Base-by-base conservation (phyloP, 2,113 vertebrate genomes). In the Hippocampus zosterae region DNA sequence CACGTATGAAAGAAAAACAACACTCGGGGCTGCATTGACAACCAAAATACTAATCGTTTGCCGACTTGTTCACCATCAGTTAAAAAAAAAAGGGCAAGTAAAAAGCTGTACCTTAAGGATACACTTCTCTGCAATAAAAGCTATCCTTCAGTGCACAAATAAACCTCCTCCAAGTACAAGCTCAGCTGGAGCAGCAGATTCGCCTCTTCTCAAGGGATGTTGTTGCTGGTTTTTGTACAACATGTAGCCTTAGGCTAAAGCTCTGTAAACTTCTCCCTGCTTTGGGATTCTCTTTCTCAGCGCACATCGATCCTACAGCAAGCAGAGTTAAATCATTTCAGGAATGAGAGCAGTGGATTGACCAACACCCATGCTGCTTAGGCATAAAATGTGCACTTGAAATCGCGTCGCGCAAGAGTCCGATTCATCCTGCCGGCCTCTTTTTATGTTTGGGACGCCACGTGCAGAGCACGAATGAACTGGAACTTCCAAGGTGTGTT, bases 171-270 rank as follows among this genome's bases (percentile, higher is more conserved):
- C 88, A 89, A 87, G 84, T 79, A 85, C 85, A 84, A 90, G 86
- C 88, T 87, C 90, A 90, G 88, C 90, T 90, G 85, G 86, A 90
- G 86, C 85, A 89, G 86, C 83, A 87, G 87, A 90, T 86, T 87
- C 64, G 64, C 80, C 79, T 88, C 87, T 85, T 89, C 90, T 91
- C 87, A 16, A 67, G 88, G 88, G 90, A 91, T 82, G 87, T 82
- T 87, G 87, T 87, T 89, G 85, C 85, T 89, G 88, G 76, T 87
- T 90, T 91, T 88, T 88, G 86, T 90, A 91, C 88, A 90, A 90
- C 88, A 89, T 90, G 88, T 85, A 88, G 88, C 88, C 87, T 55
- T 18, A 81, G 88, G 90, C 88, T 85, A 84, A 88, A 85, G 82
- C 87, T 88, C 87, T 88, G 85, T 89, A 90, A 90, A 90, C 86